Base-by-base conservation (phyloP, 64 coral and sea anemone species). In the Porites lutea region DNA sequence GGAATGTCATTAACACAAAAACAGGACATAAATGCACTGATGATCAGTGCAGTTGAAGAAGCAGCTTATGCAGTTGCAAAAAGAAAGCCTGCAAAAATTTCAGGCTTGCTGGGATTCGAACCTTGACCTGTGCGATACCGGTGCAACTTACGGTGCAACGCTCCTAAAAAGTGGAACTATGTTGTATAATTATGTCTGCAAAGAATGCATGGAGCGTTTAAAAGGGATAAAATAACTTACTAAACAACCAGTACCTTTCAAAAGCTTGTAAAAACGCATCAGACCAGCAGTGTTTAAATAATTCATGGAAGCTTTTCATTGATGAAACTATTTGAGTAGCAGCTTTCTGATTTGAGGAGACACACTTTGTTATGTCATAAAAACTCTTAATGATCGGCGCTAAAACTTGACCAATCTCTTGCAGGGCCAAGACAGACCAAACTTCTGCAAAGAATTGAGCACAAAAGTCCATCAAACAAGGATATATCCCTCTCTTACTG, bases 391-490 rank as follows among this genome's bases (percentile, higher is more conserved):
- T 78, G 49, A 94, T 79, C 48, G 89, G 67, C 20, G 87, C 82
- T 79, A 97, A 83, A 19, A 97, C 95, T 43, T 71, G 65, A 13
- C 95, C 95, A 85, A 90, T 89, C 20, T 97, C 92, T 76, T 94
- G 88, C 4, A 71, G 60, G 64, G 86, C 57, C 43, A 97, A 50
- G 6, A 79, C 22, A 14, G 92, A 83, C 95, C 95, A 97, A 23
- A 81, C 81, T 45, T 94, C 95, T 97, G 64, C 64, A 65, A 23
- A 68, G 15, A 46, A 54, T 16, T 67, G 51, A 71, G 2, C 13
- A 55, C 9, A 75, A 88, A 14, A 45, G 13, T 6, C 27, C 27
- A 37, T 37, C 27, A 37, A 37, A 37, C 27, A 37, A 37, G 27
- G 27, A 37, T 37, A 37, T 37, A 37, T 37, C 27, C 27, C 1